phyloP scores from a whole-genome alignment of 2,797 vertebrate genomes.

The Tamandua tetradactyla region DNA sequence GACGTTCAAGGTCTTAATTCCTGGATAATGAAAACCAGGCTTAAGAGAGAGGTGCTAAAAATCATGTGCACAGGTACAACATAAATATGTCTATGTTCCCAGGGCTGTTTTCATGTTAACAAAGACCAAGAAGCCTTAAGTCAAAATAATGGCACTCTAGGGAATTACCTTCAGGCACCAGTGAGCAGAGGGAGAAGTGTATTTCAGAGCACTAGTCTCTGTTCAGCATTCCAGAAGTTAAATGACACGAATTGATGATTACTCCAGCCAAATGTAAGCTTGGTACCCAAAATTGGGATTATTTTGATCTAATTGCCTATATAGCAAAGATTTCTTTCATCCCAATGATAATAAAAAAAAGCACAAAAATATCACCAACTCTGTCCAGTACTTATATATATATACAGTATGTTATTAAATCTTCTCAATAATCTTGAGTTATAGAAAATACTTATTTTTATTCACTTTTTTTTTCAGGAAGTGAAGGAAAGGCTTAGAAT shows the following conservation, averaged over 20 bases:
- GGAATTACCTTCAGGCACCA: conserved; percentile 59
- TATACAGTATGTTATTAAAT: neutral
- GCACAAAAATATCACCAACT: neutral
- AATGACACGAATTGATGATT: neutral
- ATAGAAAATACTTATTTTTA: neutral
- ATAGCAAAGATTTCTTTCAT: neutral
- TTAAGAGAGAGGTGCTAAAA: conserved; percentile 33
- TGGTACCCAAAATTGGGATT: neutral
- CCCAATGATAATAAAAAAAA: neutral
- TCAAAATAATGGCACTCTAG: conserved; percentile 70
- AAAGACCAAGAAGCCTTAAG: conserved; percentile 56
- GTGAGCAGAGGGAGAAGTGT: conserved; percentile 30
- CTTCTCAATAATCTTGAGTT: neutral
- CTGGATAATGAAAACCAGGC: conserved; percentile 7
- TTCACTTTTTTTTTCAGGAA: neutral
- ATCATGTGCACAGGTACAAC: neutral
- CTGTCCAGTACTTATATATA: neutral
- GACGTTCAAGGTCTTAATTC: conserved; percentile 25
- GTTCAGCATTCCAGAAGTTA: neutral
- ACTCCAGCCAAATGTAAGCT: neutral
- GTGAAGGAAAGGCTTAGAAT: neutral
- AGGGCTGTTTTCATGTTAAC: conserved; percentile 64
- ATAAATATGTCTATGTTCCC: conserved; percentile 46
- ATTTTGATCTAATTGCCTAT: neutral
- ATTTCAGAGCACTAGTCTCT: neutral